Evolutionary conservation across 1,140 invertebrate genomes (phyloP).

Genomic region (Platorchestia sp.): DNA sequence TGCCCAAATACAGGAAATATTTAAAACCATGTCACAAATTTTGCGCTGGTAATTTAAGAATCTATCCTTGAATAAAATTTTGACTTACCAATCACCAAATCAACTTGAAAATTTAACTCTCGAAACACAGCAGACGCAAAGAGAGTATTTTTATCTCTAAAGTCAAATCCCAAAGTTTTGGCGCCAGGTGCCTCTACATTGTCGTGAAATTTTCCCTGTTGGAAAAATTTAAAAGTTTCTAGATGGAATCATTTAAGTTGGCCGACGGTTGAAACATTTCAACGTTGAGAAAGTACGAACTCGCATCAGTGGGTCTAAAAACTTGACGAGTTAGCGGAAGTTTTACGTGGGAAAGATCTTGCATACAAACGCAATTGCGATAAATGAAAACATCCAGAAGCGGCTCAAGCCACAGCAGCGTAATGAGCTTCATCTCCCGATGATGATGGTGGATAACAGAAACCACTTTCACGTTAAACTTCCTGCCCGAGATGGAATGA

Average conservation of each 20-base stretch:
- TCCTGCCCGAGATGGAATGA: background rate
- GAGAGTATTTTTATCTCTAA: background rate
- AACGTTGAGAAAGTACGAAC: background rate
- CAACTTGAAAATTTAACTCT: background rate
- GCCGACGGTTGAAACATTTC: background rate
- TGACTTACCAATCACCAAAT: background rate
- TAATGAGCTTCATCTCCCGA: background rate
- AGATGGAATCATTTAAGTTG: background rate
- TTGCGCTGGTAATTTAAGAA: background rate
- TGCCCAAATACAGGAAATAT: background rate
- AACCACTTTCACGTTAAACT: background rate
- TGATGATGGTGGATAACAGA: background rate
- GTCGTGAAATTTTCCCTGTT: background rate
- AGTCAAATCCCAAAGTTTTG: background rate
- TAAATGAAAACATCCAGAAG: background rate
- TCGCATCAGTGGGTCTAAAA: background rate
- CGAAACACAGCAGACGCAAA: background rate
- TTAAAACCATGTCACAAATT: background rate
- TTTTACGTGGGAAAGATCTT: background rate
- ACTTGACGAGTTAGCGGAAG: background rate
- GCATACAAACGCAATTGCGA: background rate
- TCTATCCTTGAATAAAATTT: background rate
- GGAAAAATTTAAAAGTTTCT: background rate
- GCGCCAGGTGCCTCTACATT: background rate
- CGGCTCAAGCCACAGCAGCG: background rate